phyloP scores from a whole-genome alignment of 2,797 vertebrate species.

The Esox lucius region DNA sequence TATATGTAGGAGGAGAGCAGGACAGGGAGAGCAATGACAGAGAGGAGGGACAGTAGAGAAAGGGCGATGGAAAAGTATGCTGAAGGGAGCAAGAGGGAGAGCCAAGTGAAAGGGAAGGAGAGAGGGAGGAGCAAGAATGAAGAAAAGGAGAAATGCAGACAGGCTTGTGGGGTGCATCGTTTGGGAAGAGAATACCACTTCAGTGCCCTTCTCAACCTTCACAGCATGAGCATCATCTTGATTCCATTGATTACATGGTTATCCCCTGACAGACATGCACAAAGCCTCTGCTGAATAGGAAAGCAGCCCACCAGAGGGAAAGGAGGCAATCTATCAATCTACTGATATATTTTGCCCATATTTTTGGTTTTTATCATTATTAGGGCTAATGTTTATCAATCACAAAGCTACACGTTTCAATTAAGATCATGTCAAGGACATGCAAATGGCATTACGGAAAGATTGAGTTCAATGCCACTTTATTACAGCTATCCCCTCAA shows the following conservation, averaged over 20 bases:
- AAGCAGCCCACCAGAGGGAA: constrained; percentile 63
- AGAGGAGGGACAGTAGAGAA: constrained; percentile 31
- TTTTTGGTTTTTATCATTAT: neutral
- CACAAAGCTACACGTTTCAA: neutral
- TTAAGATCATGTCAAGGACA: neutral
- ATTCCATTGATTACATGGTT: constrained; percentile 76
- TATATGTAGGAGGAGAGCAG: neutral
- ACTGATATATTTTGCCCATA: neutral
- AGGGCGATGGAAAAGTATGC: neutral
- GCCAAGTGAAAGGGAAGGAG: constrained; percentile 42
- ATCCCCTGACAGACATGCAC: constrained; percentile 69
- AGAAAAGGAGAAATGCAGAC: constrained; percentile 54
- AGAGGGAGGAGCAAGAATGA: constrained; percentile 6
- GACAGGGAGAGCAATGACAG: constrained; percentile 18
- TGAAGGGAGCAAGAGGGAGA: constrained; percentile 27
- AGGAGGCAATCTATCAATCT: constrained; percentile 17
- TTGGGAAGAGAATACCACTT: constrained; percentile 54
- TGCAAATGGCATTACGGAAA: neutral
- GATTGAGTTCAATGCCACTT: neutral
- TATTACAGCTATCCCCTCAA: constrained; percentile 15
- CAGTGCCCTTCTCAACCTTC: constrained; percentile 71
- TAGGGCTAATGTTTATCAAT: neutral
- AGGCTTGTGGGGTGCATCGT: constrained; percentile 33
- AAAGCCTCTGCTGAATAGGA: constrained; percentile 62
- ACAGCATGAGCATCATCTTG: constrained; percentile 67